A percentile compares a stretch with the other conserved stretches of the same genome.
phyloP scores from a whole-genome alignment of 2,888 invertebrate genomes.

The Junonia oenone region DNA sequence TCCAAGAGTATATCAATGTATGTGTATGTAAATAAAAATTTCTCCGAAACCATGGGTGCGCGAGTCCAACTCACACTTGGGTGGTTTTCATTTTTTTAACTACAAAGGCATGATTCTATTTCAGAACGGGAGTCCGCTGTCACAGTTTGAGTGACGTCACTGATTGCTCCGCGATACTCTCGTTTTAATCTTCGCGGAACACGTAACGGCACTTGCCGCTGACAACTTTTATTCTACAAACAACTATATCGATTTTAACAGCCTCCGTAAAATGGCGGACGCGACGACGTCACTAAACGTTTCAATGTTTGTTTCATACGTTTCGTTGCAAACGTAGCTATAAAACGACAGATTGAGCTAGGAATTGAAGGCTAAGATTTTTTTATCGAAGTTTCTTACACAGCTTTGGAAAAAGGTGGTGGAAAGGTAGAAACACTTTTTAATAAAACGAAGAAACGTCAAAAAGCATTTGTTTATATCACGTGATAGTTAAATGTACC shows the following conservation, averaged over 20 bases:
- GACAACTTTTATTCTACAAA: slow-evolving; percentile 5
- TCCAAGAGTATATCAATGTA: no score
- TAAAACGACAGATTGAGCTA: no score
- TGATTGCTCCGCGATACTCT: slow-evolving; percentile 15
- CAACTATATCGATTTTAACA: neutral
- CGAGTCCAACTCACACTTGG: no score
- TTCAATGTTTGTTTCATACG: neutral
- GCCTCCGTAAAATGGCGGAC: neutral
- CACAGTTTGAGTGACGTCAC: slow-evolving; percentile 15
- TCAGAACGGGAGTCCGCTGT: neutral
- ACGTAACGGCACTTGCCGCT: slow-evolving; percentile 17
- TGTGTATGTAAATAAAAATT: no score
- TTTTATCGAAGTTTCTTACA: no score
- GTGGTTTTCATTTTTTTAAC: neutral
- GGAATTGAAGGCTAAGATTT: neutral
- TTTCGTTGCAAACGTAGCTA: neutral
- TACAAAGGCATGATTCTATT: neutral
- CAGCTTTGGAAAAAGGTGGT: no score
- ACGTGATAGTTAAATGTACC: no score
- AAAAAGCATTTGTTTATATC: no score
- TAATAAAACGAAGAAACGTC: no score
- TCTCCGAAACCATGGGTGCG: no score
- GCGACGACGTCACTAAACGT: no score
- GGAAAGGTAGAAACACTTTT: no score
- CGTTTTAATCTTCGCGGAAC: slow-evolving; percentile 14